Base-by-base conservation (phyloP, 2,888 invertebrate genomes). In the Pachymerium ferrugineum region DNA sequence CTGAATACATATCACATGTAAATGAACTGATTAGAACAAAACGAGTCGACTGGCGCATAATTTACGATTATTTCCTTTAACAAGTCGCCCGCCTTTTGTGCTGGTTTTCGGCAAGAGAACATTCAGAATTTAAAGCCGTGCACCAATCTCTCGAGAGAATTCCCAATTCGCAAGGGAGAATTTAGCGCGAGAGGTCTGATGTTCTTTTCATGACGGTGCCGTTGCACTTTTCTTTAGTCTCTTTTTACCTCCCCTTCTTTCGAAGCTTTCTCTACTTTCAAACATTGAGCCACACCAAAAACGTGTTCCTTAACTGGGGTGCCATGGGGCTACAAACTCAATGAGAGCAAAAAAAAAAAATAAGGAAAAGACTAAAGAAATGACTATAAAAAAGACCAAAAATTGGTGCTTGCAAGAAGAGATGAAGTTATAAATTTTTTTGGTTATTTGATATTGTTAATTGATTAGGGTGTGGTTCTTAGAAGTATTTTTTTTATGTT, bases 41-140 rank as follows among this genome's bases (percentile, higher is more conserved):
- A n/a, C n/a, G n/a, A n/a, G n/a, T n/a, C n/a, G n/a, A n/a, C n/a
- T n/a, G n/a, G n/a, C n/a, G n/a, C n/a, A n/a, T n/a, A n/a, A n/a
- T n/a, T n/a, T n/a, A n/a, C n/a, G n/a, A n/a, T n/a, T n/a, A n/a
- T n/a, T n/a, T n/a, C n/a, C n/a, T n/a, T n/a, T n/a, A n/a, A n/a
- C n/a, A n/a, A n/a, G n/a, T n/a, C n/a, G n/a, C n/a, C n/a, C n/a
- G n/a, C n/a, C n/a, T n/a, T n/a, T n/a, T n/a, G n/a, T n/a, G n/a
- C n/a, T n/a, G n/a, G n/a, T n/a, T n/a, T n/a, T n/a, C n/a, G n/a
- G 47, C 47, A n/a, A 54, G 47, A 54, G 47, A 54, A 3, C 47
- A 54, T 54, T 54, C 10, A 54, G 47, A 54, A 54, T 54, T 54
- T 54, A 54, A 54, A 54, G 47, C 47, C 47, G 19, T 54, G 47